Conservation (phyloP, 53 echinoderm and acorn worm species). For the Paelopatides confundens region DNA sequence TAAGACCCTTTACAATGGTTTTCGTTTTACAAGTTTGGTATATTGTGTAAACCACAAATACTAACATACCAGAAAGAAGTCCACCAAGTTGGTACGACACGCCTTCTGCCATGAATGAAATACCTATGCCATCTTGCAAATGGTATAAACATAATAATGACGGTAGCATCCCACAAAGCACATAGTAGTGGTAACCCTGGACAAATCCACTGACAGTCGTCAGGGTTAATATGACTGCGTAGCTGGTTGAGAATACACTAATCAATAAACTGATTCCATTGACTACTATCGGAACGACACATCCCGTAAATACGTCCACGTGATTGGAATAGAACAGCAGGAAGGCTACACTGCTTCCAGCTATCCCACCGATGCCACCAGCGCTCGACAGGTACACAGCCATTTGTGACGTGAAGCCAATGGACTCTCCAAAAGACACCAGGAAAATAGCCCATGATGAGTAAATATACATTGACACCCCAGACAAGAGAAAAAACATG, state of each 20-base stretch:
- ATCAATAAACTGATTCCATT: background rate
- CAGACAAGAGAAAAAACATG: background rate
- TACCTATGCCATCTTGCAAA: background rate
- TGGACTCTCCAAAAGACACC: background rate
- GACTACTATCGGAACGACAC: background rate
- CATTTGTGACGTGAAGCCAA: background rate
- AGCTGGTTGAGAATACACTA: background rate
- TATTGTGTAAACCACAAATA: no score
- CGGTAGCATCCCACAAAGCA: background rate
- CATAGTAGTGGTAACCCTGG: constrained; percentile 10
- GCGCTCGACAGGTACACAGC: constrained; percentile 6
- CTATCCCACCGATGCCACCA: constrained; percentile 7
- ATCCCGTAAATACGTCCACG: background rate
- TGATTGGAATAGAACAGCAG: background rate
- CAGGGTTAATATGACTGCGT: background rate
- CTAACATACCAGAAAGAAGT: constrained; percentile 15
- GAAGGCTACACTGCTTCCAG: background rate
- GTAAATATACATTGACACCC: constrained; percentile 1
- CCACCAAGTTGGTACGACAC: constrained; percentile 12
- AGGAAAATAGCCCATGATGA: constrained; percentile 43
- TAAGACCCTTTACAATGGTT: no score
- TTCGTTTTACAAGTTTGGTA: no score
- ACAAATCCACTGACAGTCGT: background rate
- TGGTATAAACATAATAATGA: background rate
- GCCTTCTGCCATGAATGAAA: background rate